These are phyloP conservation scores for Eurytoma californica DNA, from an alignment of 2,888 invertebrate species.

Conservation along the genomic window DNA sequence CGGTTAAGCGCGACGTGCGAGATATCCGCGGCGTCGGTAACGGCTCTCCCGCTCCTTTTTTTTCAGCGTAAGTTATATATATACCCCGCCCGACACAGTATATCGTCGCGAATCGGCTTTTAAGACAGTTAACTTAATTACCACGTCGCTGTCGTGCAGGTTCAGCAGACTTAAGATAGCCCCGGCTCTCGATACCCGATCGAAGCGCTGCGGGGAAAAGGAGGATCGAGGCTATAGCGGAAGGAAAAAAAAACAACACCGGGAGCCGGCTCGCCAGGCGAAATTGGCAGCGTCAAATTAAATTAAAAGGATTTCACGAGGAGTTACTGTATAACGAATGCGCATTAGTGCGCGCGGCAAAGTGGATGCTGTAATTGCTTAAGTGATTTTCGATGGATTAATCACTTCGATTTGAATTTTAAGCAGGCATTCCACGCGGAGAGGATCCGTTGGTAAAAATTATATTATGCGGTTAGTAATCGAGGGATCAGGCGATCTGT, in stretches of 20 bases:
- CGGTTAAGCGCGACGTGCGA: conserved; percentile 25
- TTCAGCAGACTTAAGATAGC: not conserved
- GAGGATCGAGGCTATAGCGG: not conserved
- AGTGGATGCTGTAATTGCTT: too few species aligned
- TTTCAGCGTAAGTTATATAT: not conserved
- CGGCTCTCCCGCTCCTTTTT: conserved; percentile 8
- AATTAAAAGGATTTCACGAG: conserved; percentile 3
- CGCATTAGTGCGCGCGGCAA: too few species aligned
- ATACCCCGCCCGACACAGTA: not conserved
- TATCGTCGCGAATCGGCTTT: conserved; percentile 21
- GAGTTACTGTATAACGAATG: not conserved
- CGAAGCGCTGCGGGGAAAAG: not conserved
- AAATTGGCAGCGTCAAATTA: conserved; percentile 13
- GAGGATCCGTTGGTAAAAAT: too few species aligned
- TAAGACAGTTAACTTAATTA: conserved; percentile 55
- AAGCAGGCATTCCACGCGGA: too few species aligned
- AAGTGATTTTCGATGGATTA: too few species aligned
- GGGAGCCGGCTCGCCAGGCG: not conserved
- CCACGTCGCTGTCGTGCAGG: conserved; percentile 14
- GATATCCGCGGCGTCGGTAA: conserved; percentile 8
- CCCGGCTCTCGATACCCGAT: conserved; percentile 15
- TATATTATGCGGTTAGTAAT: too few species aligned
- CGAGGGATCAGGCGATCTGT: too few species aligned
- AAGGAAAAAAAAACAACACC: not conserved
- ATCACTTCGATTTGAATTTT: too few species aligned